These are phyloP conservation scores for Pygoscelis adeliae DNA, from an alignment of 2,113 vertebrate species.

Conservation along the genomic window DNA sequence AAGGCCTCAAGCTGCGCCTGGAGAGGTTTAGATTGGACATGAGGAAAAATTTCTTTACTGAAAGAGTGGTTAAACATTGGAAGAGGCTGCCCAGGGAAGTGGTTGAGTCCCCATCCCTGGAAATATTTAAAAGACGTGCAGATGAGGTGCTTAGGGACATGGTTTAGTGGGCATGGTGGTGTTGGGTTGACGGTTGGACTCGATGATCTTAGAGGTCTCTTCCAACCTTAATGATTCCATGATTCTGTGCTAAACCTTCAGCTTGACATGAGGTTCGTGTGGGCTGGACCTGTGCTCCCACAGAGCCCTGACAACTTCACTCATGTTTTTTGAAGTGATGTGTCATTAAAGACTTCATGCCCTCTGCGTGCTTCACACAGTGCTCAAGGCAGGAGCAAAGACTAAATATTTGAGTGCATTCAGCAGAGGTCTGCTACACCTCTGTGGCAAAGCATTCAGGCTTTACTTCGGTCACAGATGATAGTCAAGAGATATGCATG, in stretches of 20 bases:
- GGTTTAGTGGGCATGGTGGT: too few relatives aligned
- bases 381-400: neutral
- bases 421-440: neutral
- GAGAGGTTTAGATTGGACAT: too few relatives aligned
- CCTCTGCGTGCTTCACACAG: neutral
- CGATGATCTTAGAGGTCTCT: too few relatives aligned
- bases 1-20: too few relatives aligned
- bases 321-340: neutral
- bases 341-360: neutral
- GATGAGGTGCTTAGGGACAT: too few relatives aligned
- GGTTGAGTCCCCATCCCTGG: too few relatives aligned
- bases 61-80: too few relatives aligned
- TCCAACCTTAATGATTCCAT: too few relatives aligned
- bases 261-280: neutral
- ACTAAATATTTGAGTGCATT: neutral
- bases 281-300: neutral
- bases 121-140: too few relatives aligned
- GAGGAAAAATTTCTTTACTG: too few relatives aligned
- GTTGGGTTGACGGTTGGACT: too few relatives aligned
- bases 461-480: neutral
- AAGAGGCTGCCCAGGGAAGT: too few relatives aligned
- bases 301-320: neutral
- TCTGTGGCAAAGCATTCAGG: neutral
- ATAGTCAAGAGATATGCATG: neutral
- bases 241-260: neutral